phyloP scores from a whole-genome alignment of 2,888 invertebrate species.

The Leptothorax acervorum region DNA sequence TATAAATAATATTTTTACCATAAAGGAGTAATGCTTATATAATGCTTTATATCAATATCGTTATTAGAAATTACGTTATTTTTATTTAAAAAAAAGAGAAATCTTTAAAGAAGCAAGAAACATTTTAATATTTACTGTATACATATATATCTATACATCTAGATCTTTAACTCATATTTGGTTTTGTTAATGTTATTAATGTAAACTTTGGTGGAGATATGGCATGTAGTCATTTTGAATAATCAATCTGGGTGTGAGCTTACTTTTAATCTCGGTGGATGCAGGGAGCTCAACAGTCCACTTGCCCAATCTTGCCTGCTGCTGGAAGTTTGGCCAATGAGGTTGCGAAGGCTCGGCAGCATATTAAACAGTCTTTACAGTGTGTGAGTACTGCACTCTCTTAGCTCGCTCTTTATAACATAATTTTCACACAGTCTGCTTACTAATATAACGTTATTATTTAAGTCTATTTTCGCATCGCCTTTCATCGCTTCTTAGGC shows the following conservation, averaged over 20 bases:
- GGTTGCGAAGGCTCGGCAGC: constrained; percentile 95
- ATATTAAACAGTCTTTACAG: constrained; percentile 89
- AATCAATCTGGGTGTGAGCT: constrained; percentile 78
- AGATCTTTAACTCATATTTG: neutral
- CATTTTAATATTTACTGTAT: constrained; percentile 2
- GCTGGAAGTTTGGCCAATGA: constrained; percentile 90
- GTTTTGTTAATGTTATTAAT: constrained; percentile 23
- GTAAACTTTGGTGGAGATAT: constrained; percentile 65
- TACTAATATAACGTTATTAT: constrained; percentile 66
- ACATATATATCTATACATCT: constrained; percentile 9
- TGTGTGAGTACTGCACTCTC: constrained; percentile 85
- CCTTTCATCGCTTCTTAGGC: constrained; percentile 14
- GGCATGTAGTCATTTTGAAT: constrained; percentile 68
- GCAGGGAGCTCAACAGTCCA: constrained; percentile 81
- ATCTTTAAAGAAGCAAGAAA: neutral
- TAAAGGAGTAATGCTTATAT: neutral
- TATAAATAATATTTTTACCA: neutral
- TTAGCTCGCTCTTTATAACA: constrained; percentile 69
- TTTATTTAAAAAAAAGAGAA: neutral
- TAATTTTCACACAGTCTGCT: constrained; percentile 63
- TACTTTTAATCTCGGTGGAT: constrained; percentile 81
- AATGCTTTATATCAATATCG: neutral
- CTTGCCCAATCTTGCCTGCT: constrained; percentile 78
- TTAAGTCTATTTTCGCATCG: constrained; percentile 29
- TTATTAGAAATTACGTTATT: neutral